phyloP scores from a whole-genome alignment of 2,797 vertebrate species.

The Enteromius argenteus region DNA sequence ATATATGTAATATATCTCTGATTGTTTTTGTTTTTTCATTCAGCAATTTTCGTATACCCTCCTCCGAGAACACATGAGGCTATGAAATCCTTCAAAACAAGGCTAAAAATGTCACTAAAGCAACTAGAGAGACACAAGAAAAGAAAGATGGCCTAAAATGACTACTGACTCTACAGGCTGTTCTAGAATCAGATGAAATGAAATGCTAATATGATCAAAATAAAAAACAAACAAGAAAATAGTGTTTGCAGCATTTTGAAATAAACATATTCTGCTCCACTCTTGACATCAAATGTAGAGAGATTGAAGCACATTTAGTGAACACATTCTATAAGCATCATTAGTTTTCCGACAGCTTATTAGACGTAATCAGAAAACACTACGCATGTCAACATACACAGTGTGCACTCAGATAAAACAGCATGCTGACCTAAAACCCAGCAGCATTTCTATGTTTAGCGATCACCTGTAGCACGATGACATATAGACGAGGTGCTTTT shows the following conservation, averaged over 20 bases:
- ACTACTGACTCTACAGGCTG: neutral
- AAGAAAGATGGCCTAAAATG: neutral
- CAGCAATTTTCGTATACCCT: neutral
- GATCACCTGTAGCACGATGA: neutral
- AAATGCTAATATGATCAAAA: neutral
- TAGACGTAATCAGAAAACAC: neutral
- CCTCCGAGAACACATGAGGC: neutral
- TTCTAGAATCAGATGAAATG: neutral
- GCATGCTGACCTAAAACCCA: neutral
- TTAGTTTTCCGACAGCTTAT: neutral
- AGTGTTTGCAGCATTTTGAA: neutral
- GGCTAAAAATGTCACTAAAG: neutral
- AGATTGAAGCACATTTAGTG: neutral
- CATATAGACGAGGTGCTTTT: constrained; percentile 14
- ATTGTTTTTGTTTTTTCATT: neutral
- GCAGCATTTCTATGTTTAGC: constrained; percentile 28
- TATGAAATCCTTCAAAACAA: neutral
- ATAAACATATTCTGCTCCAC: neutral
- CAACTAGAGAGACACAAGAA: neutral
- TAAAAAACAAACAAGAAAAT: neutral
- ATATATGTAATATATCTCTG: neutral
- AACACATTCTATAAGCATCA: neutral
- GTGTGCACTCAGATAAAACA: neutral
- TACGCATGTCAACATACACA: neutral
- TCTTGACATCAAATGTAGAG: neutral